These are phyloP conservation scores for Littorina saxatilis DNA, from an alignment of 1,140 invertebrate genomes.

Conservation along the genomic window DNA sequence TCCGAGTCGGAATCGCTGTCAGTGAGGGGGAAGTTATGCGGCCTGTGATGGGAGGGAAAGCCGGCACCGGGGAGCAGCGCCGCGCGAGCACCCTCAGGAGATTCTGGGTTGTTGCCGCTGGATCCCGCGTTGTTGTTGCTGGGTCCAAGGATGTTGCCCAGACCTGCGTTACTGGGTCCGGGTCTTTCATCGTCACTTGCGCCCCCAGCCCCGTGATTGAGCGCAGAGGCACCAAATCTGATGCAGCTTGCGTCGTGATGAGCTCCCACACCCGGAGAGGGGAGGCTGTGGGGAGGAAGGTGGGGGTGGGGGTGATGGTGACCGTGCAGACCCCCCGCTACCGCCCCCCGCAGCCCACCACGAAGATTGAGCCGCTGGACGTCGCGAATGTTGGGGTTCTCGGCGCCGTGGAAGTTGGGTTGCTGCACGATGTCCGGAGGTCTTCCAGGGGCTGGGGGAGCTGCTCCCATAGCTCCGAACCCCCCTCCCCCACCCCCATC, in stretches of 20 bases:
- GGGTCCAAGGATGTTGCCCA: not conserved
- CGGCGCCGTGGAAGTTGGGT: not conserved
- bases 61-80: not conserved
- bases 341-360: not conserved
- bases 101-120: not conserved
- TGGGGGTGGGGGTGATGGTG: not conserved
- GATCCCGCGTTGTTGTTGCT: not conserved
- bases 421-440: not conserved
- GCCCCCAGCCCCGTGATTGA: not conserved
- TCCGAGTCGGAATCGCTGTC: slow-evolving; percentile 16
- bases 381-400: slow-evolving; percentile 3
- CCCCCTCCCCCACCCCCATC: not conserved
- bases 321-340: not conserved
- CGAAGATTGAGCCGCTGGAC: not conserved
- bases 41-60: not conserved
- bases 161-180: not conserved
- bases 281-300: not conserved
- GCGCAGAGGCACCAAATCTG: not conserved
- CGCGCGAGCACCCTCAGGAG: not conserved
- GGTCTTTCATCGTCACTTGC: not conserved
- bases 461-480: not conserved
- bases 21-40: not conserved
- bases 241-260: not conserved
- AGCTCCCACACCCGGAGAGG: not conserved
- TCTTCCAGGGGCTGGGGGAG: not conserved